Evolutionary conservation across 2,113 vertebrate species (phyloP), one percentile per base, ranked within the genome.

Genomic region (Thalassarche chlororhynchos): DNA sequence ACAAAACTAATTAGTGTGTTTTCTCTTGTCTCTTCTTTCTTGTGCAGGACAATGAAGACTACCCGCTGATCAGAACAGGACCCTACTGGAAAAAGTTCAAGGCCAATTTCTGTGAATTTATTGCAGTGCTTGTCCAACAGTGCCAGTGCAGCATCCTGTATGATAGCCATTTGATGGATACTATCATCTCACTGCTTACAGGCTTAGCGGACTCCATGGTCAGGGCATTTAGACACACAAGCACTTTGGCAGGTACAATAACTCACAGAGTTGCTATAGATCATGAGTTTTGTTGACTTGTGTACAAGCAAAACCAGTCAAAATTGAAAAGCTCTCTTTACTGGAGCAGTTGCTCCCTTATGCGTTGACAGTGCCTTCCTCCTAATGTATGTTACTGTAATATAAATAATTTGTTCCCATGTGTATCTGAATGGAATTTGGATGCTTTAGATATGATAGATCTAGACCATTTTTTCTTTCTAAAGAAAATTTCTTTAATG

Each of bases 151-250:
- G 98, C 78, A 97, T 99, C 88, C 96, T 99, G 66, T 99, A 99
- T 38, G 99, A 99, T 58, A 97, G 97, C 70, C 99, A 99, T 97
- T 97, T 99, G 97, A 98, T 99, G 98, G 98, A 98, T 96, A 97
- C 98, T 5, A 60, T 99, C 74, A 98, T 99, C 93, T 99, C 99
- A 0, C 98, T 99, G 94, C 98, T 99, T 58, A 98, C 99, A 1
- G 98, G 99, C 85, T 98, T 99, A 84, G 99, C 99, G 1, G 98
- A 99, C 96, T 99, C 99, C 5, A 96, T 96, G 54, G 96, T 99
- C 40, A 98, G 99, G 49, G 99, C 99, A 1, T 99, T 99, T 95
- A 98, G 99, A 84, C 99, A 99, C 98, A 99, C 99, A n/a, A 99
- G 99, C 95, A 99, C 99, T 20, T 98, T 99, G 28, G 99, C 99